These are phyloP conservation scores for Cancer borealis DNA, from an alignment of 2,888 invertebrate genomes.

Conservation along the genomic window DNA sequence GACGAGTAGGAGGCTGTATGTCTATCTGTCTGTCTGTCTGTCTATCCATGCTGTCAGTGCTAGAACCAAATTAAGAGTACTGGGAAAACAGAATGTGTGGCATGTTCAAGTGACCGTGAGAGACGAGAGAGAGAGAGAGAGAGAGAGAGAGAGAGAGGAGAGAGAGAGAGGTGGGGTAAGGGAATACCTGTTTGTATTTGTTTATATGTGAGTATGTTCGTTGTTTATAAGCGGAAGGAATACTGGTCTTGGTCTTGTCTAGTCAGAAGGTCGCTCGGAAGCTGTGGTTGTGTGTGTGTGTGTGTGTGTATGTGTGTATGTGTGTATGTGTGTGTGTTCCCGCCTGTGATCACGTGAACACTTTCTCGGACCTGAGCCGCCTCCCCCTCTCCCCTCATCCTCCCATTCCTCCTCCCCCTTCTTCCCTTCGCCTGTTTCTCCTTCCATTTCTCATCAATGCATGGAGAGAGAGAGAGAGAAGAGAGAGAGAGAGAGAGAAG, in stretches of 20 bases:
- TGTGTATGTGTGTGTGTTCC: conserved; percentile 44
- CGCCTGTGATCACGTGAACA: conserved; percentile 32
- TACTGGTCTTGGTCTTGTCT: too few relatives aligned
- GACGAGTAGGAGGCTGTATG: too few relatives aligned
- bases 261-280: background rate
- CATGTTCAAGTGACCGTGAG: too few relatives aligned
- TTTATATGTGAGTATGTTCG: background rate
- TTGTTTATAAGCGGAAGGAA: background rate
- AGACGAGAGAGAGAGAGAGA: too few relatives aligned
- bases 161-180: background rate
- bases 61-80: too few relatives aligned
- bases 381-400: background rate
- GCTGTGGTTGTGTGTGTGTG: too few relatives aligned
- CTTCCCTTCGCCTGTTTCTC: background rate
- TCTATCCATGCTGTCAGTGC: too few relatives aligned
- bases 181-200: background rate
- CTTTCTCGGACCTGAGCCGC: background rate
- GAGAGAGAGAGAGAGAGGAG: background rate
- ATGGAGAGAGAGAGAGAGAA: background rate
- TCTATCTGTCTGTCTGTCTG: too few relatives aligned
- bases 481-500: too few relatives aligned
- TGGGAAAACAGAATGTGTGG: too few relatives aligned
- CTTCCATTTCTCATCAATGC: background rate
- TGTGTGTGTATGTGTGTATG: conserved; percentile 38
- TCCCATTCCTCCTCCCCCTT: background rate